phyloP scores from a whole-genome alignment of 2,888 invertebrate genomes.

The Pocota personata region DNA sequence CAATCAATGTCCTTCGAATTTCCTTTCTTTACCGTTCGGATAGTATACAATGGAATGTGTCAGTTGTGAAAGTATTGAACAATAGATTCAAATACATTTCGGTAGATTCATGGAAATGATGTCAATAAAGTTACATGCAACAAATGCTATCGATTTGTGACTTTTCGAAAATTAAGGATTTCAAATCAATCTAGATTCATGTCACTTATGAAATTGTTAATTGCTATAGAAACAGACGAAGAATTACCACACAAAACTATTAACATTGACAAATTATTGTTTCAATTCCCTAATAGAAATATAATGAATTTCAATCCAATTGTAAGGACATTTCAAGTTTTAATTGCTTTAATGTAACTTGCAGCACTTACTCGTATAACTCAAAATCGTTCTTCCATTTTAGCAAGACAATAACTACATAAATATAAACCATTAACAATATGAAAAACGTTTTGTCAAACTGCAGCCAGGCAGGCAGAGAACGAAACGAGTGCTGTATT shows the following conservation, averaged over 20 bases:
- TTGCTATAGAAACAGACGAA: too few relatives aligned
- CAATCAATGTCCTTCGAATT: constrained; percentile 53
- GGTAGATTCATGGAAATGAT: background rate
- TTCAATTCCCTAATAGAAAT: background rate
- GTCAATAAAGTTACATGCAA: constrained; percentile 21
- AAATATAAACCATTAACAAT: constrained; percentile 19
- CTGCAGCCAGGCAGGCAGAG: background rate
- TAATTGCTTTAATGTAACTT: constrained; percentile 32
- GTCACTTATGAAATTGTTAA: background rate
- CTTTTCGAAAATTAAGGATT: background rate
- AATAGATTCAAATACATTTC: background rate
- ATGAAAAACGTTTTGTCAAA: constrained; percentile 23
- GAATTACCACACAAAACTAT: too few relatives aligned
- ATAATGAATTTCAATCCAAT: background rate
- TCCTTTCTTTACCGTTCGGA: background rate
- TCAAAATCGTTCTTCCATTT: constrained; percentile 19
- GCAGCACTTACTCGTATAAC: background rate
- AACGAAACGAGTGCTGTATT: background rate
- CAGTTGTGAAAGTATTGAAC: background rate
- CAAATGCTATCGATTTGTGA: background rate
- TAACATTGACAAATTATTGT: background rate
- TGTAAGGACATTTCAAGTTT: constrained; percentile 12
- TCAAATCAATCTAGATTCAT: background rate
- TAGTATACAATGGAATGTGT: background rate
- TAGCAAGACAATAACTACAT: constrained; percentile 5